A percentile compares a stretch with the other conserved stretches of the same genome.
Conservation (phyloP, 2,113 vertebrate genomes). For the Neogale vison region DNA sequence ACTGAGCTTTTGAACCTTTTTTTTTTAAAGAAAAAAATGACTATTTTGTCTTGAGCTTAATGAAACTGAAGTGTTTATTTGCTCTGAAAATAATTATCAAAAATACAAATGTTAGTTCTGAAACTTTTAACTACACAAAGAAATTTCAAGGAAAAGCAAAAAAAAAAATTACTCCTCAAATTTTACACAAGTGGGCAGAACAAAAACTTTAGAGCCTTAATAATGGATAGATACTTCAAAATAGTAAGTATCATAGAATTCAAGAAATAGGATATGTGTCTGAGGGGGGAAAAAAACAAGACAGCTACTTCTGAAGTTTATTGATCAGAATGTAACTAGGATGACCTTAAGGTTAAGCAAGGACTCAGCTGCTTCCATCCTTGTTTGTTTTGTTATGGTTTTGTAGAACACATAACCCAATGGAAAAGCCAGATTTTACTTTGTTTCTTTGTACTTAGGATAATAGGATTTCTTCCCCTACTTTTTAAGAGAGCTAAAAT, state of each 20-base stretch:
- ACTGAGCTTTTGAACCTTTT: neutral
- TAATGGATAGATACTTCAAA: neutral
- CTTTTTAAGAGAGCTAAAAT: neutral
- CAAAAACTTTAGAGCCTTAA: neutral
- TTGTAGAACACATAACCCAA: neutral
- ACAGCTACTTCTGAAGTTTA: neutral
- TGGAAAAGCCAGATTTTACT: neutral
- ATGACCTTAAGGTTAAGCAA: neutral
- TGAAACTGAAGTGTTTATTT: neutral
- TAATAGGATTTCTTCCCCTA: neutral
- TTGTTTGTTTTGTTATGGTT: neutral
- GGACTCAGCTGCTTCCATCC: neutral
- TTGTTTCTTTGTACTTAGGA: neutral
- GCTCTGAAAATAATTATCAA: neutral
- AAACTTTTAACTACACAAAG: neutral
- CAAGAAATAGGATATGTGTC: neutral
- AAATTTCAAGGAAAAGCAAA: neutral
- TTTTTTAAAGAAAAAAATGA: neutral
- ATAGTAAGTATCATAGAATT: neutral
- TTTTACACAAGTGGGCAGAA: neutral
- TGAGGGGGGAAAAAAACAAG: neutral
- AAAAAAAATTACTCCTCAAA: neutral
- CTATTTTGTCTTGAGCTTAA: neutral
- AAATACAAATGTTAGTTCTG: conserved; percentile 21
- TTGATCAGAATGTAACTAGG: neutral